phyloP scores from a whole-genome alignment of 1,140 invertebrate genomes.

The Pogonus chalceus region DNA sequence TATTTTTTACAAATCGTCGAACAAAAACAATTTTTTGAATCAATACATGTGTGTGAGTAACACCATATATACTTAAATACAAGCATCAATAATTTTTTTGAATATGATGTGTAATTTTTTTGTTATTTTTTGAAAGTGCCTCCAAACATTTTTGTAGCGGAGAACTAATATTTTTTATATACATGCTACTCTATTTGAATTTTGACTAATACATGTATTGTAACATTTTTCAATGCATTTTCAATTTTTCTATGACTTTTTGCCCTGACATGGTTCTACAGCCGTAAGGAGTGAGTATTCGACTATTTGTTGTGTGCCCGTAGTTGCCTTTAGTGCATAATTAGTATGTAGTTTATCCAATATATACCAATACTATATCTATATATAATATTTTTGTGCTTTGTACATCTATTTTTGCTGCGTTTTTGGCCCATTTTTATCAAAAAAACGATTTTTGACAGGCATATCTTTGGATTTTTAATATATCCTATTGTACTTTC shows the following conservation, averaged over 20 bases:
- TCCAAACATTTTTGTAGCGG: conserved; percentile 36
- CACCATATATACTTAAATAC: background rate
- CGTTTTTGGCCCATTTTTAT: background rate
- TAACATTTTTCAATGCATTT: conserved; percentile 34
- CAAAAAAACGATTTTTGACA: background rate
- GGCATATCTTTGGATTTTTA: background rate
- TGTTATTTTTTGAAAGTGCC: background rate
- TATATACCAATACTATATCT: conserved; percentile 9
- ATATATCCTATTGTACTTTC: background rate
- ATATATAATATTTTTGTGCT: conserved; percentile 10
- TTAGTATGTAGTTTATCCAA: conserved; percentile 11
- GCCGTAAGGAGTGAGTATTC: conserved; percentile 35
- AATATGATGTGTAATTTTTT: conserved; percentile 2
- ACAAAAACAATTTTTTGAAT: conserved; percentile 19
- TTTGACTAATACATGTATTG: conserved; percentile 19
- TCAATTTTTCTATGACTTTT: conserved; percentile 33
- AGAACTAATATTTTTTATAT: conserved; percentile 23
- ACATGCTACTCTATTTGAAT: conserved; percentile 16
- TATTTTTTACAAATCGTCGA: conserved; percentile 16
- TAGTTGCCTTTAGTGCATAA: conserved; percentile 24
- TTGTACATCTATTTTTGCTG: conserved; percentile 7
- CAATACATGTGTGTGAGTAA: conserved; percentile 37
- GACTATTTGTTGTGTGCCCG: conserved; percentile 33
- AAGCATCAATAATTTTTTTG: background rate
- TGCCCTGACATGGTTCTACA: conserved; percentile 34